These are phyloP conservation scores for Cyclopterus lumpus DNA, from an alignment of 2,797 vertebrate genomes.

Conservation along the genomic window DNA sequence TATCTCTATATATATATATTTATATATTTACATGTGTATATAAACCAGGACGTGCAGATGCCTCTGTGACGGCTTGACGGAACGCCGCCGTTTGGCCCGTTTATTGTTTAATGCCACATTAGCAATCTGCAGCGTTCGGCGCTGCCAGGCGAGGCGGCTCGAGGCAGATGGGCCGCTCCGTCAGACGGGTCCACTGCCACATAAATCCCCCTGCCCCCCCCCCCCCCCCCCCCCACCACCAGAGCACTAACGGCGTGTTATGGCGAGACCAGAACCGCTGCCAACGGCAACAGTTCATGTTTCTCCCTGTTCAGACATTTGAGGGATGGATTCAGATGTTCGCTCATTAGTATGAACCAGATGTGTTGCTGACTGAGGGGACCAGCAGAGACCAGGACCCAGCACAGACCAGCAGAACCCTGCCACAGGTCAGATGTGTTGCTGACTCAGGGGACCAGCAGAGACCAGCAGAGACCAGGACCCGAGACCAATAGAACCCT, in stretches of 20 bases:
- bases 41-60: slow-evolving; percentile 60
- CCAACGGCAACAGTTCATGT: slow-evolving; percentile 79
- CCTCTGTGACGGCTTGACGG: slow-evolving; percentile 64
- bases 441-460: too few relatives aligned
- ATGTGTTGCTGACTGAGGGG: neutral
- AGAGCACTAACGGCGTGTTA: slow-evolving; percentile 77
- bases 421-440: too few relatives aligned
- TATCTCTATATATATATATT: too few relatives aligned
- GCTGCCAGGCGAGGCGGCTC: slow-evolving; percentile 78
- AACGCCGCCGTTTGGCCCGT: slow-evolving; percentile 67
- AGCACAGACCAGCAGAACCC: too few relatives aligned
- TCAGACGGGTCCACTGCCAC: slow-evolving; percentile 82
- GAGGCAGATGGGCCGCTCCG: slow-evolving; percentile 83
- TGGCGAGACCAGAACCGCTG: slow-evolving; percentile 62
- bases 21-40: too few relatives aligned
- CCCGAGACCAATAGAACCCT: too few relatives aligned
- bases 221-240: neutral
- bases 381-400: neutral
- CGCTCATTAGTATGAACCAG: neutral
- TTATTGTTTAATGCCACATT: slow-evolving; percentile 85
- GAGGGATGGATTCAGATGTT: slow-evolving; percentile 75
- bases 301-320: slow-evolving; percentile 70
- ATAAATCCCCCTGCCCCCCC: slow-evolving; percentile 72
- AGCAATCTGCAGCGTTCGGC: slow-evolving; percentile 79
- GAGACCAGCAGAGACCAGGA: too few relatives aligned